A percentile compares a stretch with the other conserved stretches of the same genome.
Evolutionary conservation across 2,113 vertebrate species (phyloP).

Genomic region (Aix galericulata): DNA sequence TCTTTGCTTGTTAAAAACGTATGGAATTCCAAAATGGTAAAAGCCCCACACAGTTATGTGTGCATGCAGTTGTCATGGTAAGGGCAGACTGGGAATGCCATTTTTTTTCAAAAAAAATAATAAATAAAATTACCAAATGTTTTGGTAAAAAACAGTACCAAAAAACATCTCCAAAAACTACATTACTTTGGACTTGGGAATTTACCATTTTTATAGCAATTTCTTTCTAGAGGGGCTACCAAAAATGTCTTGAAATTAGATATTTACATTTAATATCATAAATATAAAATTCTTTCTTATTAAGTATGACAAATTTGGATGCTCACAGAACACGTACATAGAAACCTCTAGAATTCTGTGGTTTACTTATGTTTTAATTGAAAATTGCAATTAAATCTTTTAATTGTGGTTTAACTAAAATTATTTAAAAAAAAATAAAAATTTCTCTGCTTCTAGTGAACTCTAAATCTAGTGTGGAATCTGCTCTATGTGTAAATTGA

Average conservation of each 20-base stretch:
- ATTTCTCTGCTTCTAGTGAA: not conserved
- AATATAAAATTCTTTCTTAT: not conserved
- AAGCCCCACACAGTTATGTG: not conserved
- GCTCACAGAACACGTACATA: not conserved
- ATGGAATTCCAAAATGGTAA: not conserved
- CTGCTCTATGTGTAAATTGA: not conserved
- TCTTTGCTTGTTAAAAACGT: not conserved
- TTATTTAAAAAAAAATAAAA: not conserved
- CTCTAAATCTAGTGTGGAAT: not conserved
- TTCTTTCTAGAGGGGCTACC: not conserved
- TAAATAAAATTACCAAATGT: too few species aligned
- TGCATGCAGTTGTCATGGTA: not conserved
- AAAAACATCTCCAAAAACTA: not conserved
- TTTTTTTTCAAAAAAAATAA: not conserved
- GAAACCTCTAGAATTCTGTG: not conserved
- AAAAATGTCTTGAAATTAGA: not conserved
- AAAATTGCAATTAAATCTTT: not conserved
- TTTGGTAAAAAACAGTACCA: too few species aligned
- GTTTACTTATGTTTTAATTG: not conserved
- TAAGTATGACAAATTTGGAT: not conserved
- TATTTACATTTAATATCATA: not conserved
- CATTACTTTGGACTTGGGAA: not conserved
- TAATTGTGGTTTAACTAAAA: not conserved
- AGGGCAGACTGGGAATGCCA: not conserved
- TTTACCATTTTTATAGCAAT: not conserved